Base-by-base conservation (phyloP, 1,140 invertebrate genomes). In the Olivierus martensii region DNA sequence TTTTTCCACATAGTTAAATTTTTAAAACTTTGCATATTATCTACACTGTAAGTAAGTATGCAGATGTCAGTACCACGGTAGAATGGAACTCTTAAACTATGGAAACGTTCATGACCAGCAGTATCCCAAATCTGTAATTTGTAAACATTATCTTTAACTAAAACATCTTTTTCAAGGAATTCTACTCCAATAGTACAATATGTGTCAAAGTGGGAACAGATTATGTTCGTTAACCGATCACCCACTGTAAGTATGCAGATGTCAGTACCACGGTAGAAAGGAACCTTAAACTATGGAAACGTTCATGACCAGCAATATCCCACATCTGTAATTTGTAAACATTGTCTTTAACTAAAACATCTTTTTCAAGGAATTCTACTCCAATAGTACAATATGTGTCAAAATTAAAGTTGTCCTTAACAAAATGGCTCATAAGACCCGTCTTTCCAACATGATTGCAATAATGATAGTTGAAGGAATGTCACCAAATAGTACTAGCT, bases 371-470 rank as follows among this genome's bases (percentile, higher is more conserved):
- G 77, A 87, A 87, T 65, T 87, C 83, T 22, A 87, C 83, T 46
- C 83, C 83, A 72, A 81, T 84, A 15, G 82, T 86, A 67, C 93
- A 88, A 69, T 90, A 91, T 62, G 85, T 89, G 66, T 89, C 83
- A 57, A 88, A 81, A 67, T 92, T 87, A 68, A 92, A 94, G 59
- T 87, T 82, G 72, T 92, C 89, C 3, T 84, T 88, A 37, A 93
- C 87, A 70, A 92, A 93, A 62, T 89, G 78, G 65, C 87, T 92
- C 87, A 94, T 93, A 3, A 94, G 70, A 64, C 88, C 92, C 52
- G 86, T 89, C 69, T 94, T 93, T 1, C 90, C 89, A 3, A 93
- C 87, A 28, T 28, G 4, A 28, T 9, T 28, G n/a, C n/a, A n/a
- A n/a, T n/a, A n/a, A n/a, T n/a, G n/a, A n/a, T n/a, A n/a, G n/a